Evolutionary conservation across 2,888 invertebrate genomes (phyloP).

Genomic region (Andrena camellia): DNA sequence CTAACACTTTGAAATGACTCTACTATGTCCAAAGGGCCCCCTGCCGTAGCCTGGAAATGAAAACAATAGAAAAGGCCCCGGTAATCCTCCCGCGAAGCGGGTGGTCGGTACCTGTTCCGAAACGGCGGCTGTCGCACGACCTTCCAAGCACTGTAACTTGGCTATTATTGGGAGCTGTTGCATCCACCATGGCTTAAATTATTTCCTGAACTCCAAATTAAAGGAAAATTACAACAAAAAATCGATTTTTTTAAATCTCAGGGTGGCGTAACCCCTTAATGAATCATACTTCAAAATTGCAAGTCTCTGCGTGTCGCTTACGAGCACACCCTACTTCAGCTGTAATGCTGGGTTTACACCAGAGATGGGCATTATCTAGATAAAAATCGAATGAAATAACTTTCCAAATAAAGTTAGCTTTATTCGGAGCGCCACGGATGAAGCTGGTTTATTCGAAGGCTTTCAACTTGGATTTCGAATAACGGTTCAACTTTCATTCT

Average conservation of each 20-base stretch:
- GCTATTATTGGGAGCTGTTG: constrained; percentile 7
- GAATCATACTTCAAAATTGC: too few species aligned
- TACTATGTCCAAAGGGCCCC: neutral
- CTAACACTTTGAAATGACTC: neutral
- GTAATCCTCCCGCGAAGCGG: too few species aligned
- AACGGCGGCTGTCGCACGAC: neutral
- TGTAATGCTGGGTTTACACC: too few species aligned
- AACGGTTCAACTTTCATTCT: too few species aligned
- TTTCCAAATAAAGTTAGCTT: too few species aligned
- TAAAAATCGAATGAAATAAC: too few species aligned
- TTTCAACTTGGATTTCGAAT: too few species aligned
- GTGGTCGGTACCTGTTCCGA: neutral
- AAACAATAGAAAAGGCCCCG: neutral
- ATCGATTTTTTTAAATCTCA: constrained; percentile 2
- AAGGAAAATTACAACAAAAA: neutral
- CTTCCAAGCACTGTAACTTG: constrained; percentile 6
- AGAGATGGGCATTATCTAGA: too few species aligned
- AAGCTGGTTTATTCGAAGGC: too few species aligned
- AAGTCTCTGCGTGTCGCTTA: too few species aligned
- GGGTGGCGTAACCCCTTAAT: constrained; percentile 4
- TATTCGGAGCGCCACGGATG: too few species aligned
- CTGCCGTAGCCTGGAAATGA: neutral
- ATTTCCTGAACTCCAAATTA: constrained; percentile 3
- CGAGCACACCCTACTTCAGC: too few species aligned
- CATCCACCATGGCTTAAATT: constrained; percentile 10